Conservation (phyloP, 2,888 invertebrate species). For the Eulithis testata region DNA sequence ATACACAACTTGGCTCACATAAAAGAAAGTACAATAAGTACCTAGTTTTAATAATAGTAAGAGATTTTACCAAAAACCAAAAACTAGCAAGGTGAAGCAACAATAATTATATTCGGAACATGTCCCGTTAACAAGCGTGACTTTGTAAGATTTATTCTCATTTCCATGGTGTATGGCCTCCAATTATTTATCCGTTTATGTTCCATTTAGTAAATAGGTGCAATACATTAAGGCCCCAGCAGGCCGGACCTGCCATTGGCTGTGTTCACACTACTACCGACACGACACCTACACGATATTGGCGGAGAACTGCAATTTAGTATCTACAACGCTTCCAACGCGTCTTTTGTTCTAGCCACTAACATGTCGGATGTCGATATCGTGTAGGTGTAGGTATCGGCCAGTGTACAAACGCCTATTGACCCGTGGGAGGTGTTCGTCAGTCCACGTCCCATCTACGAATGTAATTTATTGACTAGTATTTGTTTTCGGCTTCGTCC, state of each 20-base stretch:
- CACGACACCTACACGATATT: neutral
- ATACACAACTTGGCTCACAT: no score
- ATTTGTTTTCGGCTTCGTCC: neutral
- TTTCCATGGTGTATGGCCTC: slow-evolving; percentile 7
- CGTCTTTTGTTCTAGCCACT: no score
- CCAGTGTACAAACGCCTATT: slow-evolving; percentile 2
- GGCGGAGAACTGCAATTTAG: neutral
- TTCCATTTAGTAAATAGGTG: slow-evolving; percentile 28
- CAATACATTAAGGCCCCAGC: slow-evolving; percentile 32
- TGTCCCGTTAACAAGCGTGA: neutral
- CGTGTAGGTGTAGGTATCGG: no score
- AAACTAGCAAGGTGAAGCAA: no score
- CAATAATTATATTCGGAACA: no score
- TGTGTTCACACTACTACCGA: no score
- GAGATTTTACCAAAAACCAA: no score
- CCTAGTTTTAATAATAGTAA: no score
- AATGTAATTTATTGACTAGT: slow-evolving; percentile 33
- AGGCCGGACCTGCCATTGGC: slow-evolving; percentile 24
- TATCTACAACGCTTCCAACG: no score
- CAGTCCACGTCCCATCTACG: slow-evolving; percentile 43
- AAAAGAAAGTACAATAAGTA: no score
- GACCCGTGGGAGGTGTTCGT: slow-evolving; percentile 50
- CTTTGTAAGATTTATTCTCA: slow-evolving; percentile 8
- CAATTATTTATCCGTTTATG: slow-evolving; percentile 18
- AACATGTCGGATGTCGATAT: no score